Conservation (phyloP, 2,113 vertebrate genomes). For the Cryptomyrus ogoouensis region DNA sequence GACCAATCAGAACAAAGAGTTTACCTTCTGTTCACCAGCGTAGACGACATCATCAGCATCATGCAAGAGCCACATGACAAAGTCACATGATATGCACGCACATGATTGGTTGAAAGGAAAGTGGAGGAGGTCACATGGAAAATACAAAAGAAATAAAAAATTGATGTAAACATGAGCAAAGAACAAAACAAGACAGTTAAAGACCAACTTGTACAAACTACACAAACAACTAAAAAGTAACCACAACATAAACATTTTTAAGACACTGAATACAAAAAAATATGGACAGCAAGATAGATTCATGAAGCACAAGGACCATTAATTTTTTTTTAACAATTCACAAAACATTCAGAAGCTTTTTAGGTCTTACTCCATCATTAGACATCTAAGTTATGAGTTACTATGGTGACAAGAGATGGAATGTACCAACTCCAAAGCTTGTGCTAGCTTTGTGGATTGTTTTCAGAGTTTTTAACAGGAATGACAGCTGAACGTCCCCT, state of each 20-base stretch:
- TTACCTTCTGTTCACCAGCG: constrained; percentile 99
- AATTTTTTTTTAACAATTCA: background rate
- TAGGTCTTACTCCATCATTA: constrained; percentile 8
- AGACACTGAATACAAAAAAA: constrained; percentile 42
- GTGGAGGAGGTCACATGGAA: constrained; percentile 83
- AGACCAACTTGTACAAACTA: constrained; percentile 64
- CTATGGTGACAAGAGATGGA: background rate
- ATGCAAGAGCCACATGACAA: constrained; percentile 99
- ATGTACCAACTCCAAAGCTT: background rate
- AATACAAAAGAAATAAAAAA: constrained; percentile 93
- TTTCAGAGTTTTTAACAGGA: background rate
- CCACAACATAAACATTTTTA: constrained; percentile 30
- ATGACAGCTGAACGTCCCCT: constrained; percentile 21
- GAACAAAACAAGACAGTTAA: constrained; percentile 74
- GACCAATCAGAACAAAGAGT: constrained; percentile 76
- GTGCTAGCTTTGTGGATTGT: background rate
- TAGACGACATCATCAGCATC: constrained; percentile 97
- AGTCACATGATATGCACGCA: constrained; percentile 98
- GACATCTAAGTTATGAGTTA: background rate
- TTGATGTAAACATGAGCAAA: constrained; percentile 91
- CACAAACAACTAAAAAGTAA: constrained; percentile 32
- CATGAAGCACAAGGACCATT: constrained; percentile 28
- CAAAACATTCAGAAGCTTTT: constrained; percentile 9
- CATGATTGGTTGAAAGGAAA: constrained; percentile 95
- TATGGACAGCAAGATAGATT: constrained; percentile 29